Percentiles rank a stretch among this genome's conserved stretches.
phyloP scores from a whole-genome alignment of 2,797 vertebrate species.

The Tachyglossus aculeatus region DNA sequence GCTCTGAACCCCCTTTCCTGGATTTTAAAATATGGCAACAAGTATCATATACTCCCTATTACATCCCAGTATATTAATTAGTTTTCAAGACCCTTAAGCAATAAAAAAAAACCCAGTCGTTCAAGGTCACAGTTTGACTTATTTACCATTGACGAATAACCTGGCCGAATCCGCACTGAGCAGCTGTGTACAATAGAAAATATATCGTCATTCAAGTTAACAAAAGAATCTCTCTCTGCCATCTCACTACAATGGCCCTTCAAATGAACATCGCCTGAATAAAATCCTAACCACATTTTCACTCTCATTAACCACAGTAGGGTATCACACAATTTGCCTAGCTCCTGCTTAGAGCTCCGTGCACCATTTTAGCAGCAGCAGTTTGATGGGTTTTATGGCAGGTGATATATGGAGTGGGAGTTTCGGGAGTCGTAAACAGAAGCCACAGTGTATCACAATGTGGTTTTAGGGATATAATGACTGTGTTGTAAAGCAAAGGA shows the following conservation, averaged over 20 bases:
- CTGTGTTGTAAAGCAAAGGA: conserved; percentile 82
- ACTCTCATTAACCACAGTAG: conserved; percentile 85
- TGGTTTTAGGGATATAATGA: conserved; percentile 86
- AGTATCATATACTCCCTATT: conserved; percentile 66
- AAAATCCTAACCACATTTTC: conserved; percentile 84
- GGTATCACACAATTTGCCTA: conserved; percentile 83
- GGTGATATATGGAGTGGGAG: conserved; percentile 87
- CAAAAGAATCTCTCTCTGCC: conserved; percentile 78
- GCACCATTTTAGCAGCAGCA: conserved; percentile 83
- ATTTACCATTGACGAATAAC: conserved; percentile 77
- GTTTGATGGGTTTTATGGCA: conserved; percentile 84
- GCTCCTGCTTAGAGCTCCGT: conserved; percentile 82
- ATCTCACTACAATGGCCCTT: conserved; percentile 77
- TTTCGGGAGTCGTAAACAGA: conserved; percentile 85
- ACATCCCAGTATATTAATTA: conserved; percentile 74
- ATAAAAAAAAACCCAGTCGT: conserved; percentile 70
- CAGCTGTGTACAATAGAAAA: conserved; percentile 74
- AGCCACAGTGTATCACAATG: conserved; percentile 83
- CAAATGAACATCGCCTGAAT: conserved; percentile 82
- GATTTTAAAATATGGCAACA: conserved; percentile 64
- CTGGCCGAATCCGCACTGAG: conserved; percentile 71
- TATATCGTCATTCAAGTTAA: conserved; percentile 79
- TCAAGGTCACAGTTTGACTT: conserved; percentile 80
- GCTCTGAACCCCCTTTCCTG: not conserved
- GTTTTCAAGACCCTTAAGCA: conserved; percentile 66